A percentile compares a stretch with the other conserved stretches of the same genome.
Evolutionary conservation across 2,113 vertebrate genomes (phyloP).

Genomic region (Podarcis cretensis): DNA sequence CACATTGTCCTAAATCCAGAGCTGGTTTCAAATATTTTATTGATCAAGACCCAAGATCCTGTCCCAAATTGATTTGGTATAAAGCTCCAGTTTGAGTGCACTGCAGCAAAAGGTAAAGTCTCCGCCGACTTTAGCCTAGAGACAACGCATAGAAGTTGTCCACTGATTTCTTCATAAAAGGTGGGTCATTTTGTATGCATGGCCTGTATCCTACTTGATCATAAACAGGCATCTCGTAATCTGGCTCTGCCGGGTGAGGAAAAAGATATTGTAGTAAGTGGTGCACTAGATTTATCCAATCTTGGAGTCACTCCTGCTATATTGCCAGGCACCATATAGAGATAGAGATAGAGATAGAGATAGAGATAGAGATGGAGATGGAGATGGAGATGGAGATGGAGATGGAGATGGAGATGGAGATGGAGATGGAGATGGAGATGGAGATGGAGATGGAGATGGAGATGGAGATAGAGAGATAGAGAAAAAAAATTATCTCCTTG

Average conservation of each 20-base stretch:
- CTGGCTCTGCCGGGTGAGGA: not conserved
- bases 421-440: too few species aligned
- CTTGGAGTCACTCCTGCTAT: slow-evolving; percentile 40
- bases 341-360: too few species aligned
- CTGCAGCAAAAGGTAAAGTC: not conserved
- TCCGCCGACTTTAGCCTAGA: not conserved
- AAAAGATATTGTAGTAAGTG: slow-evolving; percentile 24
- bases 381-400: too few species aligned
- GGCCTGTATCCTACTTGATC: not conserved
- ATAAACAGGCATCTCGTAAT: not conserved
- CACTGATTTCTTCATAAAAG: not conserved
- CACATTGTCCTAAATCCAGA: too few species aligned
- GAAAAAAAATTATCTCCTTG: not conserved
- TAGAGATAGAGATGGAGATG: too few species aligned
- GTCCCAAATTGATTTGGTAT: not conserved
- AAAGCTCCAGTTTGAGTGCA: not conserved
- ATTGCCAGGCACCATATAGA: slow-evolving; percentile 31
- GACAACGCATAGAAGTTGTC: not conserved
- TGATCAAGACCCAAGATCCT: not conserved
- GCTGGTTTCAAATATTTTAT: not conserved
- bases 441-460: too few species aligned
- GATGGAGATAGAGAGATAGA: too few species aligned
- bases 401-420: too few species aligned
- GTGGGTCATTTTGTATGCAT: not conserved
- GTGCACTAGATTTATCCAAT: slow-evolving; percentile 48